Conservation (phyloP, 2,888 invertebrate genomes). For the Phanerotoma sp. region DNA sequence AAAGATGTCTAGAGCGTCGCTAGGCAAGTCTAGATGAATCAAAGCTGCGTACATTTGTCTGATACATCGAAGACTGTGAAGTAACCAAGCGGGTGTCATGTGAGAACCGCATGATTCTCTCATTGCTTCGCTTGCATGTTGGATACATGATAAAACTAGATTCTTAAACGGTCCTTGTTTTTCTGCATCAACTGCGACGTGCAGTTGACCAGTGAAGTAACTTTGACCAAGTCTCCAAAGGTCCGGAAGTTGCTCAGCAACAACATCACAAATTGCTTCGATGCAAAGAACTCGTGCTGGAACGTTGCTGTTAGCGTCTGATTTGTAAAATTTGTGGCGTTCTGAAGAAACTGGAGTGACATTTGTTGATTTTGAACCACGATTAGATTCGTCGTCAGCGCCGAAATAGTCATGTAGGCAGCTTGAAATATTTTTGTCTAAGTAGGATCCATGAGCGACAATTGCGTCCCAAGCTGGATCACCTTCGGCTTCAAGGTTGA, state of each 20-base stretch:
- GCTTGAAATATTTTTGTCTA: constrained; percentile 49
- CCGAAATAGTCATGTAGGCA: constrained; percentile 48
- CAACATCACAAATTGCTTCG: constrained; percentile 75
- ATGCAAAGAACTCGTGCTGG: constrained; percentile 76
- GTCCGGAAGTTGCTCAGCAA: constrained; percentile 80
- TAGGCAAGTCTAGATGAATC: constrained; percentile 82
- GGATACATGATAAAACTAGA: constrained; percentile 55
- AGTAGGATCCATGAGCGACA: constrained; percentile 51
- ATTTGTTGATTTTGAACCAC: constrained; percentile 38
- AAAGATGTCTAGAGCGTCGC: constrained; percentile 83
- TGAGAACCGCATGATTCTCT: constrained; percentile 48
- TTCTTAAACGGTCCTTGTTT: constrained; percentile 75
- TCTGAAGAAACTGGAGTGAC: constrained; percentile 38
- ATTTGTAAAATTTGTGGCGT: constrained; percentile 42
- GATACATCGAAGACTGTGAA: constrained; percentile 79
- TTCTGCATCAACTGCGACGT: constrained; percentile 71
- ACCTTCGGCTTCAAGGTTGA: constrained; percentile 74
- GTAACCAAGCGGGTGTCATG: constrained; percentile 66
- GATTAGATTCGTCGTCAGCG: constrained; percentile 43
- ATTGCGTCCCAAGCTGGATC: constrained; percentile 98
- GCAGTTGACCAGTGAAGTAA: constrained; percentile 88
- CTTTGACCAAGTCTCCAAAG: constrained; percentile 95
- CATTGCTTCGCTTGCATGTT: constrained; percentile 61
- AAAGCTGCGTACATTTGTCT: constrained; percentile 79
- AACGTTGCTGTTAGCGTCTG: constrained; percentile 54